Percentiles rank a stretch among this genome's conserved stretches.
Evolutionary conservation across 2,113 vertebrate species (phyloP).

Genomic region (Chrysochloris asiatica): DNA sequence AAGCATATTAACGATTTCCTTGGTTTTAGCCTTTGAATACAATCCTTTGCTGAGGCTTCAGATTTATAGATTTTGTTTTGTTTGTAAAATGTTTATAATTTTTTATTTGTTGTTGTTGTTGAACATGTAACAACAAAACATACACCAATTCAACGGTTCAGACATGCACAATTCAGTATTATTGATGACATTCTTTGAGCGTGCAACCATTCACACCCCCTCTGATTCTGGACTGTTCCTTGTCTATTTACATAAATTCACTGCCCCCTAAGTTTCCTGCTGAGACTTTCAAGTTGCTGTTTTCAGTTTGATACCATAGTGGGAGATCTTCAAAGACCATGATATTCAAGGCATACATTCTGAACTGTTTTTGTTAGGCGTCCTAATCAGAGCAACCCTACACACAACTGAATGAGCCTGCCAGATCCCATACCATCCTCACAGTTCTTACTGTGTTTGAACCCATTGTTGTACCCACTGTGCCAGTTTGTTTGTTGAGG

Average conservation of each 20-base stretch:
- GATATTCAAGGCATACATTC: no score
- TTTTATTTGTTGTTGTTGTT: not conserved
- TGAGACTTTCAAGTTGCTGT: not conserved
- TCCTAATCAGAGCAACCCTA: no score
- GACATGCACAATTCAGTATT: not conserved
- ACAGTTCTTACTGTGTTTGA: no score
- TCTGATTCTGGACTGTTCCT: not conserved
- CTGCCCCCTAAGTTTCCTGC: not conserved
- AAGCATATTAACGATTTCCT: rapidly evolving
- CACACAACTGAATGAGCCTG: no score
- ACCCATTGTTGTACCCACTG: no score
- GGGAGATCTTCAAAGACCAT: no score
- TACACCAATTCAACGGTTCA: not conserved
- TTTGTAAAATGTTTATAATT: not conserved
- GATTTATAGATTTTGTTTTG: not conserved
- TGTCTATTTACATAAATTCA: not conserved
- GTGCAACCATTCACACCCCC: not conserved
- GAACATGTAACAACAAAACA: not conserved
- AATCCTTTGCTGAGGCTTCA: no score
- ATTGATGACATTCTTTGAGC: not conserved
- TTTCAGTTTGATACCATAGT: not conserved
- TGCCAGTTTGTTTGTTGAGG: no score
- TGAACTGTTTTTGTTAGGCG: no score
- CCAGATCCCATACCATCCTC: no score
- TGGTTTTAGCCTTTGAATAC: not conserved